Conservation (phyloP, 2,888 invertebrate species). For the Beris morrisii region DNA sequence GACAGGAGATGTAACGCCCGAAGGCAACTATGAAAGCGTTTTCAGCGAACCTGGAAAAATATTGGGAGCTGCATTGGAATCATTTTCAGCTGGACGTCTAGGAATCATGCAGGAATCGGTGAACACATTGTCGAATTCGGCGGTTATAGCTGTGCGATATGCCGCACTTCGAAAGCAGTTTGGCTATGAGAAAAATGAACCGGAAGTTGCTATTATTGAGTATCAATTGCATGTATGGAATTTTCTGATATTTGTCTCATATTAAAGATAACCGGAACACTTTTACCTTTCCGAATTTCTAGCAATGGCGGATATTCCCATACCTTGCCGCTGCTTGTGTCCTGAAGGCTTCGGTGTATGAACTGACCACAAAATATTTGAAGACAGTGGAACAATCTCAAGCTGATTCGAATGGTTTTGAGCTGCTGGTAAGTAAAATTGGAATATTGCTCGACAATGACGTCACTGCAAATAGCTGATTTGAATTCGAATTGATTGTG, state of each 20-base stretch:
- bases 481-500: too few relatives aligned
- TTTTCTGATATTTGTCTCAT: constrained; percentile 19
- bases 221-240: constrained; percentile 71
- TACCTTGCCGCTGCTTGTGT: constrained; percentile 68
- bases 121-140: constrained; percentile 62
- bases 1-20: constrained; percentile 85
- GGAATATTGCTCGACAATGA: neutral
- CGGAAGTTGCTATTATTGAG: constrained; percentile 75
- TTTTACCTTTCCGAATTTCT: constrained; percentile 43
- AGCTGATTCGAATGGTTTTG: constrained; percentile 54
- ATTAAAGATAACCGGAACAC: neutral
- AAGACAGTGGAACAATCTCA: constrained; percentile 68
- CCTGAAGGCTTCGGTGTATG: constrained; percentile 65
- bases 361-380: constrained; percentile 67
- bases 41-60: constrained; percentile 85
- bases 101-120: constrained; percentile 64
- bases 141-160: constrained; percentile 76
- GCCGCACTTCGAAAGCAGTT: constrained; percentile 79
- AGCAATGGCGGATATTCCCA: constrained; percentile 76
- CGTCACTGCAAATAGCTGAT: too few relatives aligned
- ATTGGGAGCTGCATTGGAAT: constrained; percentile 82
- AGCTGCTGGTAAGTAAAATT: constrained; percentile 48
- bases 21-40: constrained; percentile 87
- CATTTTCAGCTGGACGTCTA: constrained; percentile 80
- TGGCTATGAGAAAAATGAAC: constrained; percentile 63